Evolutionary conservation across 2,797 vertebrate genomes (phyloP), one percentile per base, ranked within the genome.

Genomic region (Limnodromus scolopaceus): DNA sequence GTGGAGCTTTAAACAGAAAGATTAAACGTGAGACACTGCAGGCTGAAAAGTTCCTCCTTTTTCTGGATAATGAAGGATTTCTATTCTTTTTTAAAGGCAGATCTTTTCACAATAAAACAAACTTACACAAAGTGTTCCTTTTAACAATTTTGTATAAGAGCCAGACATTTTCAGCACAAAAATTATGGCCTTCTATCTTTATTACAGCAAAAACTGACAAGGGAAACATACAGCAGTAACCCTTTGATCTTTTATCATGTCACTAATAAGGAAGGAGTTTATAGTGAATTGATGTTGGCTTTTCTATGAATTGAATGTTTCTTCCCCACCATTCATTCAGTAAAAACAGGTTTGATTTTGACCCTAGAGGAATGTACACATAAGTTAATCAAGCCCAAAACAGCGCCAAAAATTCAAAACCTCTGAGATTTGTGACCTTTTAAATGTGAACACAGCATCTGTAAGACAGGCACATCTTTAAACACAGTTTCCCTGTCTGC

Each of bases 1-100:
- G 68, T 71, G 79, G 51, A 77, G 81, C 55, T 94, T 88, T 64
- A 96, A 89, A 85, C 20, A 94, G 41, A 38, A 41, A 93, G 27
- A 72, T 85, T 83, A 92, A 69, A 83, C 46, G 24, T 89, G 68
- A 90, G 27, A 54, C 60, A 83, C 28, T 66, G 53, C 57, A 75
- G 68, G 76, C 64, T 87, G 43, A 43, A 80, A 93, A 95, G 43
- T 53, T 92, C 51, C 69, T 91, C 68, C 16, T 68, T 75, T 70
- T 80, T 64, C 66, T 93, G 53, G 28, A 23, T 72, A 93, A 84
- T 39, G 49, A 96, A 68, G 36, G 78, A 43, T 70, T 85, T 68
- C 48, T 92, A 4, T 45, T 54, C n/a, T 76, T 66, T 96, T 93
- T 85, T 51, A 74, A 81, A 82, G 54, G 63, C 27, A 38, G 36